Conservation (phyloP, 2,113 vertebrate genomes). For the Tragelaphus imberbis region DNA sequence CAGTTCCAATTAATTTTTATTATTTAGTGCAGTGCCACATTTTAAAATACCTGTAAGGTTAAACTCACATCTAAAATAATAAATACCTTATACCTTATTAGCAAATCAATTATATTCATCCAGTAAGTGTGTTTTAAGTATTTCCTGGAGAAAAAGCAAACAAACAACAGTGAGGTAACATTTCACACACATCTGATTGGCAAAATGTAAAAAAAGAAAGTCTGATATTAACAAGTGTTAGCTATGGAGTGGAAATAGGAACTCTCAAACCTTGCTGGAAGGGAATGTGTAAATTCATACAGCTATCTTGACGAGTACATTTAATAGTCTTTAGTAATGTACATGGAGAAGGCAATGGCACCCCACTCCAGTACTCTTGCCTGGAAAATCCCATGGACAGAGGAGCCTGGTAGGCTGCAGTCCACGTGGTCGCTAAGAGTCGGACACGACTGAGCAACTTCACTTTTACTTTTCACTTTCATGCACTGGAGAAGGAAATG, state of each 20-base stretch:
- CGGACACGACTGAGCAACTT: no score
- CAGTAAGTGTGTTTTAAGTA: not conserved
- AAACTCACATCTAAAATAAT: conserved; percentile 1
- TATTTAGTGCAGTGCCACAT: not conserved
- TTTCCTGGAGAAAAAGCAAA: not conserved
- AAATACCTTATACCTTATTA: not conserved
- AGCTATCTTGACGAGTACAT: not conserved
- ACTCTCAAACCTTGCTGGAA: not conserved
- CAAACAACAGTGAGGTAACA: not conserved
- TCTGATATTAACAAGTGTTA: not conserved
- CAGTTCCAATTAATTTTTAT: not conserved
- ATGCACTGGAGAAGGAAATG: no score
- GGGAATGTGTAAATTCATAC: not conserved
- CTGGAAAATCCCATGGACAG: no score
- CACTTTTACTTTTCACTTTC: no score
- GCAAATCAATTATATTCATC: not conserved
- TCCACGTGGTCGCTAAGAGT: no score
- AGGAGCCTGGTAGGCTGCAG: no score
- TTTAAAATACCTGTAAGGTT: not conserved
- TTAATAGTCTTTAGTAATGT: not conserved
- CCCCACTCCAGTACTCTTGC: no score
- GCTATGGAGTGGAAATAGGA: not conserved
- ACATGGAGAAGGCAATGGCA: no score
- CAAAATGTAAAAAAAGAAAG: not conserved
- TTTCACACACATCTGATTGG: not conserved